Percentiles rank a stretch among this genome's conserved stretches.
Evolutionary conservation across 2,888 invertebrate genomes (phyloP).

Genomic region (Hesperia comma): DNA sequence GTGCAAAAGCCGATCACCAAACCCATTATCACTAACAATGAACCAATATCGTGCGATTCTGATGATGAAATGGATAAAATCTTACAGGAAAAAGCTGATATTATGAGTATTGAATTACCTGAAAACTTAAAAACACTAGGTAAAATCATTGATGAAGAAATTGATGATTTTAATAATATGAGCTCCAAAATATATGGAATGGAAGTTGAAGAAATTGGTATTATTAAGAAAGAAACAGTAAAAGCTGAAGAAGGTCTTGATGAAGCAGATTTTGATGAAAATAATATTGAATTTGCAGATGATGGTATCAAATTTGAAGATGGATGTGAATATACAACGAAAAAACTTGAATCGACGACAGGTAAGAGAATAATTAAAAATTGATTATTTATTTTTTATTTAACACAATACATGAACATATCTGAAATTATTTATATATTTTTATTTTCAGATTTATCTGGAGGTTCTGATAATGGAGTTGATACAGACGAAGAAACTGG

Average conservation of each 20-base stretch:
- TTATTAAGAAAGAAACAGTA: slow-evolving; percentile 1
- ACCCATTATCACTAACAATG: background rate
- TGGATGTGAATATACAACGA: slow-evolving; percentile 29
- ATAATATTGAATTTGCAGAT: slow-evolving; percentile 62
- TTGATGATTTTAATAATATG: background rate
- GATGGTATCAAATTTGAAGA: slow-evolving; percentile 50
- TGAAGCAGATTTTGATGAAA: slow-evolving; percentile 45
- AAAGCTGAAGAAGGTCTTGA: slow-evolving; percentile 9
- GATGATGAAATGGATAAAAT: slow-evolving; percentile 31
- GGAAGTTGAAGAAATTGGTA: slow-evolving; percentile 3
- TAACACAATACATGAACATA: too few species aligned
- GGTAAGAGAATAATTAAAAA: background rate
- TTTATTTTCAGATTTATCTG: slow-evolving; percentile 31
- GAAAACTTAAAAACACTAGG: slow-evolving; percentile 2
- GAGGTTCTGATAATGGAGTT: background rate
- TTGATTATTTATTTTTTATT: too few species aligned
- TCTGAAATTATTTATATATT: background rate
- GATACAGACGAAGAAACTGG: slow-evolving; percentile 10
- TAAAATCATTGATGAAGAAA: background rate
- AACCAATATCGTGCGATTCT: slow-evolving; percentile 17
- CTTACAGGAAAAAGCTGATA: slow-evolving; percentile 27
- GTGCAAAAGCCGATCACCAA: background rate
- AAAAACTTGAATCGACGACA: background rate
- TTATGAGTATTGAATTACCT: slow-evolving; percentile 12
- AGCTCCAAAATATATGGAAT: slow-evolving; percentile 1